These are phyloP conservation scores for Drosophila nikananu DNA, from an alignment of 1,140 invertebrate genomes.

Conservation along the genomic window DNA sequence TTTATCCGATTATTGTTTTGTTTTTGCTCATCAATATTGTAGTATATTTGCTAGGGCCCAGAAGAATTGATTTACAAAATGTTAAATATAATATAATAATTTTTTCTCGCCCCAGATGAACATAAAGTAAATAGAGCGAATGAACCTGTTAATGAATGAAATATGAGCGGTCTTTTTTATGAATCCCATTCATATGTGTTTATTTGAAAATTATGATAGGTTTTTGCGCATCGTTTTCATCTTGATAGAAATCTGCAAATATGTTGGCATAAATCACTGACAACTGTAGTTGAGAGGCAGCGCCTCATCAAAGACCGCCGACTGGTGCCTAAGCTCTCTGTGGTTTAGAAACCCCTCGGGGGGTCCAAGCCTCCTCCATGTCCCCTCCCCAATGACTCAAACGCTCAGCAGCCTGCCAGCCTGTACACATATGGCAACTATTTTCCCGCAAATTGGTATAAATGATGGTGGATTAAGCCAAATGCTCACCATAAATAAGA, in stretches of 20 bases:
- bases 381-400: slow-evolving; percentile 18
- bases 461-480: slow-evolving; percentile 76
- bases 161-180: slow-evolving; percentile 6
- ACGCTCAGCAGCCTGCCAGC: slow-evolving; percentile 46
- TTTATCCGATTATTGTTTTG: slow-evolving; percentile 6
- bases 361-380: slow-evolving; percentile 16
- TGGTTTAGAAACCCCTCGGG: slow-evolving; percentile 6
- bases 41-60: background rate
- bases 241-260: slow-evolving; percentile 1
- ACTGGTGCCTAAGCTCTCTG: slow-evolving; percentile 46
- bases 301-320: slow-evolving; percentile 34
- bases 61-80: slow-evolving; percentile 1
- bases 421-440: slow-evolving; percentile 74
- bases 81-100: background rate
- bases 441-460: slow-evolving; percentile 77
- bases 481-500: slow-evolving; percentile 74
- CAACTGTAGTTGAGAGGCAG: slow-evolving; percentile 11
- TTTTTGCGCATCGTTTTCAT: background rate
- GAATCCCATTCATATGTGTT: background rate
- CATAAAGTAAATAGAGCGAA: slow-evolving; percentile 16
- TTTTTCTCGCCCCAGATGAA: background rate
- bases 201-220: background rate
- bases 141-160: slow-evolving; percentile 15
- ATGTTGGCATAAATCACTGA: slow-evolving; percentile 40
- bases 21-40: background rate